Conservation (phyloP, 1,140 invertebrate species). For the Diplogasteroides magnus region DNA sequence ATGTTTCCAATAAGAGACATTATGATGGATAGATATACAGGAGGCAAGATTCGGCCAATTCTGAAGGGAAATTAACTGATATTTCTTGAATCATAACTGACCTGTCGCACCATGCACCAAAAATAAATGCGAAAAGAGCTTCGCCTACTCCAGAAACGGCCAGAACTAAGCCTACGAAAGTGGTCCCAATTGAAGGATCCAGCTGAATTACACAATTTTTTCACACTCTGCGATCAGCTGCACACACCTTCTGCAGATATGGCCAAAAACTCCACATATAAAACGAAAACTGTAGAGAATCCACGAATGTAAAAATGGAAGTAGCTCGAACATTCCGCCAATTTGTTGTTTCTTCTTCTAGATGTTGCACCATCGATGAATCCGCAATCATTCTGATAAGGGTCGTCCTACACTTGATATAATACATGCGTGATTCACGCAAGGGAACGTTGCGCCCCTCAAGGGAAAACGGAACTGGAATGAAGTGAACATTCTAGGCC, state of each 20-base stretch:
- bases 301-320: conserved; percentile 37
- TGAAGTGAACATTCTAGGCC: too few species aligned
- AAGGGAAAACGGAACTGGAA: too few species aligned
- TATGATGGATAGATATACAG: conserved; percentile 27
- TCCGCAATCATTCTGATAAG: too few species aligned
- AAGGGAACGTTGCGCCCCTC: too few species aligned
- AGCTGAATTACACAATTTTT: background rate
- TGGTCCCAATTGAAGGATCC: conserved; percentile 33
- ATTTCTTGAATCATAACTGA: background rate
- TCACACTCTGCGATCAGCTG: too few species aligned
- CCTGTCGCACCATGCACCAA: too few species aligned
- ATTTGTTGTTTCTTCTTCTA: too few species aligned
- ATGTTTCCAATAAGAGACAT: conserved; percentile 34
- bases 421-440: too few species aligned
- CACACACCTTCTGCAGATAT: conserved; percentile 40
- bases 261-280: too few species aligned
- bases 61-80: background rate
- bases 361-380: too few species aligned
- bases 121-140: conserved; percentile 36
- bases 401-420: too few species aligned
- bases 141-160: conserved; percentile 35
- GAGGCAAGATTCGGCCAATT: conserved; percentile 34
- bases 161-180: conserved; percentile 41
- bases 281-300: conserved; percentile 40
- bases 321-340: too few species aligned